These are phyloP conservation scores for Leptothorax acervorum DNA, from an alignment of 2,888 invertebrate species.

Conservation along the genomic window DNA sequence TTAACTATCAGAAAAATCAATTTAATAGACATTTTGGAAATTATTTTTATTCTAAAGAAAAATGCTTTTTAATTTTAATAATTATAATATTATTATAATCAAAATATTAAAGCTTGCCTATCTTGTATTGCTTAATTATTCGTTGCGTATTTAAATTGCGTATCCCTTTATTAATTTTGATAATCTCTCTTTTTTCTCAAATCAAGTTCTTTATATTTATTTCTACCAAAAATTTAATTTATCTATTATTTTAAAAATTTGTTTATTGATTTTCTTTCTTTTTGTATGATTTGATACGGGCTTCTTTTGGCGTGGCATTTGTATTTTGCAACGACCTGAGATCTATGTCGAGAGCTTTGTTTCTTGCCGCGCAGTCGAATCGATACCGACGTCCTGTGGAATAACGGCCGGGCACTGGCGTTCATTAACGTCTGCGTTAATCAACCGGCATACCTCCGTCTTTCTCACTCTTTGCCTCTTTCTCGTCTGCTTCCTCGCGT, in stretches of 20 bases:
- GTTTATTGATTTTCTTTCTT: neutral
- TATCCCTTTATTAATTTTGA: neutral
- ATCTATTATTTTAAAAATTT: neutral
- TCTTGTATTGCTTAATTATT: neutral
- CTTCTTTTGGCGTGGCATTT: neutral
- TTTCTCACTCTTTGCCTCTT: conserved; percentile 5
- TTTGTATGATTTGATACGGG: neutral
- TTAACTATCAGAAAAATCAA: neutral
- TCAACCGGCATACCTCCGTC: conserved; percentile 65
- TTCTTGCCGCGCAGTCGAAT: conserved; percentile 63
- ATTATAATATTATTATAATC: neutral
- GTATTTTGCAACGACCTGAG: conserved; percentile 19
- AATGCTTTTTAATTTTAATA: neutral
- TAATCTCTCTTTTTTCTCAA: neutral
- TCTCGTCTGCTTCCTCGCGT: conserved; percentile 4
- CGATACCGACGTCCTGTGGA: conserved; percentile 72
- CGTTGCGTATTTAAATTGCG: neutral
- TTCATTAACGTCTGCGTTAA: conserved; percentile 80
- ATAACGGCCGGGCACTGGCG: conserved; percentile 60
- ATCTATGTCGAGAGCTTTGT: conserved; percentile 41
- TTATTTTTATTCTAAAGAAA: neutral
- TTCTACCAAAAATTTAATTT: neutral
- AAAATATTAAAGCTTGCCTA: neutral
- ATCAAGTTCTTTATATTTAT: neutral
- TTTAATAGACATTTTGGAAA: neutral